Conservation (phyloP, 2,113 vertebrate species). For the Odocoileus virginianus region DNA sequence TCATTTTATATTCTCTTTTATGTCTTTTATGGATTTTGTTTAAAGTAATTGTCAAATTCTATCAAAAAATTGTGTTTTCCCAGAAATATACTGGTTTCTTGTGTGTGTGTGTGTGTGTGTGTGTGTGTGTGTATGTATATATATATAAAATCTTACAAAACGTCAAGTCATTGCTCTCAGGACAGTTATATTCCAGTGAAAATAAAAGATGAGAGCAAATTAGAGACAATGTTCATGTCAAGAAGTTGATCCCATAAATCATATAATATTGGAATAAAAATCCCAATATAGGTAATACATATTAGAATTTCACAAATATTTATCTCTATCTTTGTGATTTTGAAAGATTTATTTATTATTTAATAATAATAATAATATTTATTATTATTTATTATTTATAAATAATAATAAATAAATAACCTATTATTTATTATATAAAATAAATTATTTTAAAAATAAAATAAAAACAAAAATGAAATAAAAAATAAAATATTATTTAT, state of each 20-base stretch:
- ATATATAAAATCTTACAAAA: background rate
- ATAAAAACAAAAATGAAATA: too few species aligned
- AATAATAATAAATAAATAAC: too few species aligned
- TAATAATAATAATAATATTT: too few species aligned
- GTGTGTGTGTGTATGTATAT: background rate
- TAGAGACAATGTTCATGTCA: background rate
- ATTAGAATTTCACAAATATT: background rate
- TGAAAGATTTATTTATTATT: background rate
- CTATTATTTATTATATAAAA: too few species aligned
- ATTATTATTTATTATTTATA: too few species aligned
- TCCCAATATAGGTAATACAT: background rate
- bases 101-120: background rate
- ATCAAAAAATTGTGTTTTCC: background rate
- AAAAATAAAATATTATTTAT: too few species aligned
- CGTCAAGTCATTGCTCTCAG: background rate
- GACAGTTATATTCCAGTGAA: background rate
- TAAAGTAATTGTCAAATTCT: background rate
- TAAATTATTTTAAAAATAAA: too few species aligned
- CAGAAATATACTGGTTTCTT: background rate
- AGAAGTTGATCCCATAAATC: background rate
- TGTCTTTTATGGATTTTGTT: background rate
- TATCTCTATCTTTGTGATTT: background rate
- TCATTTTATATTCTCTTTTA: constrained; percentile 3
- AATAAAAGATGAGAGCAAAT: constrained; percentile 10
- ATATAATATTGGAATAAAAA: constrained; percentile 32